Base-by-base conservation (phyloP, 2,888 invertebrate species). In the Acanthosoma haemorrhoidale region DNA sequence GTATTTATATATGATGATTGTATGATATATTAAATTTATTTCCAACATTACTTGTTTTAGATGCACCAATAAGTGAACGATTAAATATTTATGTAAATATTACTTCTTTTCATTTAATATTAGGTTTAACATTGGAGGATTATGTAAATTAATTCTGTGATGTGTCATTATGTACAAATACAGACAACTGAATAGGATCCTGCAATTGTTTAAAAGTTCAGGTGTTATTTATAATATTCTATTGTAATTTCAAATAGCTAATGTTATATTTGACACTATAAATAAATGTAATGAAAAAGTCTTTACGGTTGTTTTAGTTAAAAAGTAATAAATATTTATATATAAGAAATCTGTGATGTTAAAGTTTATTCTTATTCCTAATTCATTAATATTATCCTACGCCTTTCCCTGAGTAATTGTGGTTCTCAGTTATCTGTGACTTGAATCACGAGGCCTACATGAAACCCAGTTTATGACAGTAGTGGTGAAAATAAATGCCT, bases 181-280 rank as follows among this genome's bases (percentile, higher is more conserved):
- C 38, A 63, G 38, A 63, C 63, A 38, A 15, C 18, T 16, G 32
- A 39, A 25, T 63, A 39, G 4, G 25, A 38, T n/a, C n/a, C 36
- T 9, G 9, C 39, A 36, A 18, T 21, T 63, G 38, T 63, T n/a
- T n/a, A n/a, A n/a, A n/a, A n/a, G n/a, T n/a, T 63, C 63, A 38
- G 63, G 39, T 61, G 36, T 63, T 63, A 63, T 63, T 63, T 63
- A 63, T 63, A 63, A 39, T 63, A 38, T 63, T 63, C 63, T 63
- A 63, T 63, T 60, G 38, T 63, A 63, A 15, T 63, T 21, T 39
- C 25, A 21, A 8, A 39, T 36, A 36, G 25, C 25, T 29, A 38
- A 39, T 8, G n/a, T n/a, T 63, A 63, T 63, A 63, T 63, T 63
- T 63, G 38, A 39, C 34, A 21, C 63, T 63, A 63, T 63, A 63